A percentile compares a stretch with the other conserved stretches of the same genome.
Evolutionary conservation across 2,888 invertebrate genomes (phyloP).

Genomic region (Seladonia tumulorum): DNA sequence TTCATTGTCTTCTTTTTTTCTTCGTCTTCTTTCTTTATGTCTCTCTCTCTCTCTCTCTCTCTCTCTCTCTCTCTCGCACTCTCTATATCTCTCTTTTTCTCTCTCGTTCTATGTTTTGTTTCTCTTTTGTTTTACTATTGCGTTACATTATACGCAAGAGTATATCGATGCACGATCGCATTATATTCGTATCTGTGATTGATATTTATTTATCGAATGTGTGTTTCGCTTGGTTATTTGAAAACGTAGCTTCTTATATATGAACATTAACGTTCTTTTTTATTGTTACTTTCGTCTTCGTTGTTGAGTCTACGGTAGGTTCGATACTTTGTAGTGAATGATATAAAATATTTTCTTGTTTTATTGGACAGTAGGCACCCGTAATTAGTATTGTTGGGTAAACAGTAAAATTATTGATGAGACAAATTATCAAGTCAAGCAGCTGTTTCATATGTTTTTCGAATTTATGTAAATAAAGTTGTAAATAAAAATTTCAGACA

Average conservation of each 20-base stretch:
- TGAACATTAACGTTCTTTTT: not conserved
- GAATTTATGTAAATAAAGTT: slow-evolving; percentile 1
- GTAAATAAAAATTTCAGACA: not conserved
- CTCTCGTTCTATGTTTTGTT: slow-evolving; percentile 1
- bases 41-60: not conserved
- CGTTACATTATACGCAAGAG: slow-evolving; percentile 29
- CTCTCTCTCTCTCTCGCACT: not conserved
- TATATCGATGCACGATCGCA: slow-evolving; percentile 32
- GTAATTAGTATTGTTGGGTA: slow-evolving; percentile 13
- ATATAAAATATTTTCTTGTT: slow-evolving; percentile 6
- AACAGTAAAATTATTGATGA: not conserved
- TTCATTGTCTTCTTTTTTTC: slow-evolving; percentile 33
- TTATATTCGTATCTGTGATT: slow-evolving; percentile 32
- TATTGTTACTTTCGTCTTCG: not conserved
- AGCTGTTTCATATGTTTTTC: slow-evolving; percentile 14
- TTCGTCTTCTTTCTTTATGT: too few species aligned
- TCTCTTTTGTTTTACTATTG: slow-evolving; percentile 20
- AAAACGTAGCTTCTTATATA: not conserved
- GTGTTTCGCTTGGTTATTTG: slow-evolving; percentile 15
- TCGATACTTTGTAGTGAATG: slow-evolving; percentile 15
- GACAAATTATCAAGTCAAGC: not conserved
- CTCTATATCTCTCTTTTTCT: not conserved
- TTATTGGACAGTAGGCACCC: not conserved
- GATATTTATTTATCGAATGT: slow-evolving; percentile 29
- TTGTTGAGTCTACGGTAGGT: not conserved